Evolutionary conservation across 2,797 vertebrate genomes (phyloP).

Genomic region (Lepus oiostolus): DNA sequence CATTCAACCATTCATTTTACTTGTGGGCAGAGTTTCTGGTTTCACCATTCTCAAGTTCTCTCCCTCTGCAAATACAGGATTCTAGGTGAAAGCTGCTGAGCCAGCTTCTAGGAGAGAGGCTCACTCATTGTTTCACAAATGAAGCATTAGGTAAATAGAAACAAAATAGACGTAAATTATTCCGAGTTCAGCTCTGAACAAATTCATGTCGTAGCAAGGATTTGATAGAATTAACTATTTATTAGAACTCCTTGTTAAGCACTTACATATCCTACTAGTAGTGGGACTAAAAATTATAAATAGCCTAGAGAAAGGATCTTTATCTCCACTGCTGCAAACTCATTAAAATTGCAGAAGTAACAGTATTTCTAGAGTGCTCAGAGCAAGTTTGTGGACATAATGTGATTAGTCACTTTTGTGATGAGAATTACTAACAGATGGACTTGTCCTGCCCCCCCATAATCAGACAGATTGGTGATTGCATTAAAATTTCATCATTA

Average conservation of each 20-base stretch:
- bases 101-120: background rate
- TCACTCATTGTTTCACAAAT: background rate
- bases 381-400: slow-evolving; percentile 36
- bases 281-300: slow-evolving; percentile 17
- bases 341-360: slow-evolving; percentile 55
- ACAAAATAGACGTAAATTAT: background rate
- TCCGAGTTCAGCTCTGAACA: background rate
- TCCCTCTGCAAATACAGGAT: background rate
- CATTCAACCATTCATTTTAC: background rate
- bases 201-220: background rate
- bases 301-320: background rate
- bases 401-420: slow-evolving; percentile 69
- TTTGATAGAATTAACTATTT: background rate
- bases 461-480: slow-evolving; percentile 68
- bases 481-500: slow-evolving; percentile 78
- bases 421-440: slow-evolving; percentile 65
- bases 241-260: background rate
- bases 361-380: slow-evolving; percentile 60
- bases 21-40: background rate
- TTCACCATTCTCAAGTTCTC: background rate
- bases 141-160: background rate
- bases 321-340: slow-evolving; percentile 55
- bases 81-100: background rate
- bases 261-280: background rate
- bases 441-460: slow-evolving; percentile 38